Base-by-base conservation (phyloP, 2,113 vertebrate species). In the Morone chrysops region DNA sequence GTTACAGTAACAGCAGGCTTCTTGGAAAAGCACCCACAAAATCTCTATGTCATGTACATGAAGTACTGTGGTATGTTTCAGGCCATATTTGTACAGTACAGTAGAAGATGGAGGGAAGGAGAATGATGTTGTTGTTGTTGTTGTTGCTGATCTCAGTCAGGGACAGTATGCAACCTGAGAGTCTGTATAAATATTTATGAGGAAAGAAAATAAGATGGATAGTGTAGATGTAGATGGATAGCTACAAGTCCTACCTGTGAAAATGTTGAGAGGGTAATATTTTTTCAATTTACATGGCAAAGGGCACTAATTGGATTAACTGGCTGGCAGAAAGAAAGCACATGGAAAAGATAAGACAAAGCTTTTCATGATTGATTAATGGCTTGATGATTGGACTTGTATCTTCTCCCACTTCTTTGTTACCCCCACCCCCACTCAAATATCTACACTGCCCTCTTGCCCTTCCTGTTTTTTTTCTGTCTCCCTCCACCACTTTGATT, bases 11-110 rank as follows among this genome's bases (percentile, higher is more conserved):
- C 11, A 17, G 4, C 43, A 75, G 8, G 47, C 62, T 85, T 88
- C 87, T 57, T 5, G 57, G 89, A 86, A 90, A 60, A 67, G 69
- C 8, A 12, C 22, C 5, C 12, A 14, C 7, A 17, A 17, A 68
- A 66, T 18, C 45, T 25, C 22, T 2, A 18, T 31, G n/a, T 31
- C 14, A 17, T 18, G 54, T n/a, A 59, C 71, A 47, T 16, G 4
- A 20, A 68, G 51, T 57, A 5, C 40, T n/a, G 18, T 36, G 10
- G 5, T 4, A 43, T 17, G 20, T 48, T 71, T 40, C 36, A 51
- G 38, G 2, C 2, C 45, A 47, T 47, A 13, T 47, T 47, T 47
- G 11, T 47, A 47, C 45, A 47, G 45, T 47, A 13, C 45, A 47
- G 45, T 47, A 3, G 10, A 4, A 12, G 12, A 47, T 1, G 12